phyloP scores from a whole-genome alignment of 2,113 vertebrate genomes.

The Ia io region DNA sequence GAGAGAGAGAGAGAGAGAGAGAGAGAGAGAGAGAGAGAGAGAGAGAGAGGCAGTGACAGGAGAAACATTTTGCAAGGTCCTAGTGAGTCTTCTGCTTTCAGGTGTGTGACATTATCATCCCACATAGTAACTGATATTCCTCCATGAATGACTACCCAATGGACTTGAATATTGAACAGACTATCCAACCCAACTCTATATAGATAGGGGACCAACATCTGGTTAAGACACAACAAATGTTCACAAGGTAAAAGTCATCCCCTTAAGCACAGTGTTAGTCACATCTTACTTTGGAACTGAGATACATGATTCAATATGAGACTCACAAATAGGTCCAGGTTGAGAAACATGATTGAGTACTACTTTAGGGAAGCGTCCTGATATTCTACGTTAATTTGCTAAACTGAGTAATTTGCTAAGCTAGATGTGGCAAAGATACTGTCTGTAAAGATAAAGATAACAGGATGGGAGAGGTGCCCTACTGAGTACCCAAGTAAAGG shows the following conservation, averaged over 20 bases:
- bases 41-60: too few species aligned
- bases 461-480: too few species aligned
- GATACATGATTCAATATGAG: neutral
- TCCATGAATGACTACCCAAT: neutral
- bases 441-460: too few species aligned
- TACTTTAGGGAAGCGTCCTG: neutral
- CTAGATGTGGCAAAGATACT: too few species aligned
- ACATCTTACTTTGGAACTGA: neutral
- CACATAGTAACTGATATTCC: neutral
- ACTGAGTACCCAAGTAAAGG: neutral
- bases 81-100: neutral
- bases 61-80: neutral
- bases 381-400: neutral
- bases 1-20: too few species aligned
- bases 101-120: neutral
- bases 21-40: neutral
- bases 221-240: neutral
- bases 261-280: neutral
- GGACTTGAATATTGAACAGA: neutral
- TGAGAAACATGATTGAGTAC: neutral
- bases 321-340: neutral
- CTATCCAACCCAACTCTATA: neutral
- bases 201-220: neutral
- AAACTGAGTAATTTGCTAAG: neutral
- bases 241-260: neutral